Evolutionary conservation across 2,113 vertebrate species (phyloP).

Genomic region (Typhlomys cinereus): DNA sequence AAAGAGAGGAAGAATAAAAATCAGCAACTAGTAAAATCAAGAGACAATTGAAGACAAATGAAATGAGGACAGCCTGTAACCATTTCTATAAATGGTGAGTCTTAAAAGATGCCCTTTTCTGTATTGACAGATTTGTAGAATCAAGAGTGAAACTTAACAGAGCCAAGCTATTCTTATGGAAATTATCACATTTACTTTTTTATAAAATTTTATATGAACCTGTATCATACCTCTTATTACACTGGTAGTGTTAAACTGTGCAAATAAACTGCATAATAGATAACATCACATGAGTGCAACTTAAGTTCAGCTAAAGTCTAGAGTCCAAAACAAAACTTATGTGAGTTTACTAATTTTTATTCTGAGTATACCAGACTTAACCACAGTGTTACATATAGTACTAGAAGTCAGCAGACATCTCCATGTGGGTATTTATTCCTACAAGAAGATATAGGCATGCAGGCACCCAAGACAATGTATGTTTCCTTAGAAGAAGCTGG

Average conservation of each 20-base stretch:
- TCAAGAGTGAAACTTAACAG: conserved; percentile 15
- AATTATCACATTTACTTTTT: not conserved
- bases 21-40: conserved; percentile 40
- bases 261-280: conserved; percentile 17
- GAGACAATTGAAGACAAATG: conserved; percentile 39
- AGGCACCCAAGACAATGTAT: not conserved
- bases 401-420: not conserved
- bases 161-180: not conserved
- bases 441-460: not conserved
- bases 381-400: not conserved
- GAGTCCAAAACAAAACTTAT: not conserved
- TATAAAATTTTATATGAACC: not conserved
- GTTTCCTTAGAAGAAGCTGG: not conserved
- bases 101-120: conserved; percentile 26
- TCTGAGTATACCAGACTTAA: not conserved
- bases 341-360: conserved; percentile 19
- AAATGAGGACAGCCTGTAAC: not conserved
- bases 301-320: conserved; percentile 7
- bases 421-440: not conserved
- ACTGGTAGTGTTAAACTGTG: not conserved
- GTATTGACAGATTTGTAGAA: not conserved
- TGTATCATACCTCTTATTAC: not conserved
- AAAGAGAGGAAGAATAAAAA: conserved; percentile 4
- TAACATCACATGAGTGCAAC: not conserved
- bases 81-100: conserved; percentile 30